Conservation (phyloP, 2,113 vertebrate genomes). For the Cercopithecus mona region DNA sequence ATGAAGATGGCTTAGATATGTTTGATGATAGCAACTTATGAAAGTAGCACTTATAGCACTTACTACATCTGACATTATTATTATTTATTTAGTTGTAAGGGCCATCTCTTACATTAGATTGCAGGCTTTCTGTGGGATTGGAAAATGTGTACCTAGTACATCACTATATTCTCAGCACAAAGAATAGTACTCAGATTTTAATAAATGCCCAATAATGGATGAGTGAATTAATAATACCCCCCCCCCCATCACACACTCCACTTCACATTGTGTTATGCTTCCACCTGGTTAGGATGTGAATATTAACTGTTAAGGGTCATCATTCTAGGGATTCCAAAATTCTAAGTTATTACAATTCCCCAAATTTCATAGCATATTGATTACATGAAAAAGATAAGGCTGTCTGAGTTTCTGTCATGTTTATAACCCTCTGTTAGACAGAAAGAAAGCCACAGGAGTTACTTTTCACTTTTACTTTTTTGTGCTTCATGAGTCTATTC, state of each 20-base stretch:
- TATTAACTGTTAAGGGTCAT: neutral
- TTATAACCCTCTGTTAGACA: neutral
- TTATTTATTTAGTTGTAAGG: neutral
- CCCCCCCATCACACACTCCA: neutral
- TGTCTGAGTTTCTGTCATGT: neutral
- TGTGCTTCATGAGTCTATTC: neutral
- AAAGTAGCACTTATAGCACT: neutral
- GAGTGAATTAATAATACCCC: neutral
- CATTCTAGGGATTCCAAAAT: neutral
- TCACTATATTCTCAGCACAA: neutral
- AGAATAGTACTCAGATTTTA: neutral
- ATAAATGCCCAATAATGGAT: neutral
- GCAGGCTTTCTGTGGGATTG: neutral
- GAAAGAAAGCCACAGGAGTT: neutral
- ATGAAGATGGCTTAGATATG: neutral
- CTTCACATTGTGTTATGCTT: neutral
- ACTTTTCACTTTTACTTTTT: neutral
- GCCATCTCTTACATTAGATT: neutral
- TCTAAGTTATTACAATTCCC: neutral
- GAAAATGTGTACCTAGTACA: neutral
- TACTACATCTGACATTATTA: neutral
- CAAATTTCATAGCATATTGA: neutral
- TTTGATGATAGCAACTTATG: neutral
- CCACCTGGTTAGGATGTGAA: neutral
- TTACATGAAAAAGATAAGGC: neutral